These are phyloP conservation scores for Thamnophis elegans DNA, from an alignment of 2,797 vertebrate species.

Conservation along the genomic window DNA sequence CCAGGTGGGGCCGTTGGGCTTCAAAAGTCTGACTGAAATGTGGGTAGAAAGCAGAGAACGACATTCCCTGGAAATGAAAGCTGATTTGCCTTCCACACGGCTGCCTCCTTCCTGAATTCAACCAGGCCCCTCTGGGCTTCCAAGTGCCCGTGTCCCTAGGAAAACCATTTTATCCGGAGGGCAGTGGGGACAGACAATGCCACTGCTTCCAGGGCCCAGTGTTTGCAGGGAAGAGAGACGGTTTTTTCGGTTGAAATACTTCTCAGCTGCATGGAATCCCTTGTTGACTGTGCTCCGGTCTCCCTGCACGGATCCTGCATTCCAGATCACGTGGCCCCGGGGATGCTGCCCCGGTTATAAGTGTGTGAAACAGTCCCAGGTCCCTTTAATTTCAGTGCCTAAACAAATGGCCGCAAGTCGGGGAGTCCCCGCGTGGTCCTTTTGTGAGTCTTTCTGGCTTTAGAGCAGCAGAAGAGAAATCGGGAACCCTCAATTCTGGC, in stretches of 20 bases:
- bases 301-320: neutral
- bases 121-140: neutral
- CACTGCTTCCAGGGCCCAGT: neutral
- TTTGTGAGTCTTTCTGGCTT: neutral
- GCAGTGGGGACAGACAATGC: neutral
- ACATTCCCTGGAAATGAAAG: neutral
- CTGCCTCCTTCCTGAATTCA: neutral
- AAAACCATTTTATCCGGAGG: neutral
- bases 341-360: neutral
- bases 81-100: neutral
- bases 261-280: neutral
- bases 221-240: neutral
- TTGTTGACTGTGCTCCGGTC: neutral
- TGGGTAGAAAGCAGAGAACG: neutral
- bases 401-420: neutral
- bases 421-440: neutral
- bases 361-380: neutral
- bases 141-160: neutral
- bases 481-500: neutral
- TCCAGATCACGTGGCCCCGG: neutral
- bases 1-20: conserved; percentile 11
- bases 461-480: neutral
- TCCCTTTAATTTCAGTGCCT: neutral
- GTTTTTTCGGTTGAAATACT: neutral
- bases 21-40: neutral